These are phyloP conservation scores for Tetramorium alpestre DNA, from an alignment of 1,140 invertebrate genomes.

Conservation along the genomic window DNA sequence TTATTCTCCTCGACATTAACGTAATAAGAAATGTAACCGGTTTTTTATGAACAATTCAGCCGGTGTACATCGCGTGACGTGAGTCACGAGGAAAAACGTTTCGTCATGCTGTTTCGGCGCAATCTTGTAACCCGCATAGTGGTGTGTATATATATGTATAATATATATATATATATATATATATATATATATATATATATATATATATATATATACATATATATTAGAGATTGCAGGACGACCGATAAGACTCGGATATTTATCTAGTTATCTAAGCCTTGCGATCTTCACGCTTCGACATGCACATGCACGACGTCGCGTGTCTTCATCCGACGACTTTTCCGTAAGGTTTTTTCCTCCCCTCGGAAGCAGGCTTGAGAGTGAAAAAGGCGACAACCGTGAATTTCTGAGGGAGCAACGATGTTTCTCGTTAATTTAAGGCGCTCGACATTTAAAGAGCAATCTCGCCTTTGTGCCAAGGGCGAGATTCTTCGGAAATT, in stretches of 20 bases:
- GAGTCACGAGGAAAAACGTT: conserved; percentile 44
- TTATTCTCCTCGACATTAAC: not conserved
- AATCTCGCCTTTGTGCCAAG: not conserved
- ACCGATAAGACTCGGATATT: not conserved
- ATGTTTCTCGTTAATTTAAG: not conserved
- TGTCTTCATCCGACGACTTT: not conserved
- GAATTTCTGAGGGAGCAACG: not conserved
- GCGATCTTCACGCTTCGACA: conserved; percentile 17
- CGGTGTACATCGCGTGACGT: not conserved
- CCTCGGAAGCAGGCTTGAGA: not conserved
- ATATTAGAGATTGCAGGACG: conserved; percentile 28
- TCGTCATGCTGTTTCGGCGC: conserved; percentile 37
- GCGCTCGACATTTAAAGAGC: not conserved
- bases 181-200: not conserved
- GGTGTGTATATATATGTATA: not conserved
- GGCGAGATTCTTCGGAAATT: not conserved
- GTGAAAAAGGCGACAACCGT: not conserved
- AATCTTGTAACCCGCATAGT: not conserved
- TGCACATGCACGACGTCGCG: conserved; percentile 7
- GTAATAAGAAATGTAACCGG: not conserved
- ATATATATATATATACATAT: not conserved
- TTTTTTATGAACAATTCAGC: not conserved
- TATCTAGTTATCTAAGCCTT: conserved; percentile 17
- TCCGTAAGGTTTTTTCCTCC: not conserved
- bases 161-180: not conserved